Percentiles rank a stretch among this genome's conserved stretches.
phyloP scores from a whole-genome alignment of 2,888 invertebrate genomes.

The Eupithecia tripunctaria region DNA sequence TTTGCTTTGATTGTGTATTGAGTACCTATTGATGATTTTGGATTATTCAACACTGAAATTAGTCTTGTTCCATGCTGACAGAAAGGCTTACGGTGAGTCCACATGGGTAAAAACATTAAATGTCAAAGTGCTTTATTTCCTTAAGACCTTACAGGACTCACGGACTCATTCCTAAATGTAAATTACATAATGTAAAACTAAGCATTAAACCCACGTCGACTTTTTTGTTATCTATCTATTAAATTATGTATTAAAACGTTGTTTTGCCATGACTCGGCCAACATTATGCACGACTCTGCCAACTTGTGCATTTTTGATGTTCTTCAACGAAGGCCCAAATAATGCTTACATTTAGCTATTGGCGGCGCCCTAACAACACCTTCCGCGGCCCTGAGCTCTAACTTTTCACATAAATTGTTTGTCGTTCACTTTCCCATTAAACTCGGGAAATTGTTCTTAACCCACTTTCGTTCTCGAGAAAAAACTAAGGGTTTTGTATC shows the following conservation, averaged over 20 bases:
- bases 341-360: background rate
- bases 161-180: no score
- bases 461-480: constrained; percentile 21
- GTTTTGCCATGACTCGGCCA: background rate
- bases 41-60: background rate
- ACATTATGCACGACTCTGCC: background rate
- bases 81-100: background rate
- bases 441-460: constrained; percentile 52
- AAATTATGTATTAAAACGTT: no score
- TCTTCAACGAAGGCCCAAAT: background rate
- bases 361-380: constrained; percentile 34
- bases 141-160: no score
- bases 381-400: constrained; percentile 46
- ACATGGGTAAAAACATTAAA: background rate
- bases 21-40: background rate
- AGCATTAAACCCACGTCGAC: no score
- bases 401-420: constrained; percentile 78
- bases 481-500: background rate
- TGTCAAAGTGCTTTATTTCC: no score
- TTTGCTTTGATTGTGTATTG: background rate
- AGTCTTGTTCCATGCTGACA: background rate
- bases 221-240: no score
- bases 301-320: background rate
- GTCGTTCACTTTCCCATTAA: constrained; percentile 68
- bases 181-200: no score